These are phyloP conservation scores for Potorous gilbertii DNA, from an alignment of 2,797 vertebrate species.

Conservation along the genomic window DNA sequence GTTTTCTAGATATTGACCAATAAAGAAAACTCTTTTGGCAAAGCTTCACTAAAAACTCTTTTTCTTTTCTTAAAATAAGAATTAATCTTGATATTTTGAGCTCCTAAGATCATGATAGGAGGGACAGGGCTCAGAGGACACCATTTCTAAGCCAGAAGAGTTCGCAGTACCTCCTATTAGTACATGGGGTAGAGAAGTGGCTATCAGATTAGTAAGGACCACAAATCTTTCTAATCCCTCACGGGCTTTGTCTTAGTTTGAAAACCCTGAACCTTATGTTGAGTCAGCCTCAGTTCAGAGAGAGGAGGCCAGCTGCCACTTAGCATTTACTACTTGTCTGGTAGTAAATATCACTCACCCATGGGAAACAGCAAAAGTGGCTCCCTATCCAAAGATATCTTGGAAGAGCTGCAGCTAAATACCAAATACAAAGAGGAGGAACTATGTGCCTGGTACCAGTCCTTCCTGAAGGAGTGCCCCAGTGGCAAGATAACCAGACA, in stretches of 20 bases:
- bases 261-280: background rate
- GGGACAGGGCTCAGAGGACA: background rate
- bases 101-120: background rate
- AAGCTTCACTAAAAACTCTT: background rate
- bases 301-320: background rate
- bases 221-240: constrained; percentile 70
- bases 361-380: constrained; percentile 95
- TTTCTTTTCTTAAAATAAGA: background rate
- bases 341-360: constrained; percentile 8
- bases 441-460: constrained; percentile 92
- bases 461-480: constrained; percentile 94
- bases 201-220: background rate
- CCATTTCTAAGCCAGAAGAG: background rate
- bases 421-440: constrained; percentile 92
- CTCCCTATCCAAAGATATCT: constrained; percentile 91
- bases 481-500: constrained; percentile 90
- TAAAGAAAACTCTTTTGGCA: background rate
- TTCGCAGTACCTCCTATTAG: background rate
- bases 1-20: background rate
- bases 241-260: background rate
- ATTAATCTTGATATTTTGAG: background rate
- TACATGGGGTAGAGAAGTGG: background rate
- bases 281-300: background rate
- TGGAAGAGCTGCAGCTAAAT: constrained; percentile 93
- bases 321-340: background rate